Evolutionary conservation across 2,888 invertebrate genomes (phyloP).

Genomic region (Andrena dorsata): DNA sequence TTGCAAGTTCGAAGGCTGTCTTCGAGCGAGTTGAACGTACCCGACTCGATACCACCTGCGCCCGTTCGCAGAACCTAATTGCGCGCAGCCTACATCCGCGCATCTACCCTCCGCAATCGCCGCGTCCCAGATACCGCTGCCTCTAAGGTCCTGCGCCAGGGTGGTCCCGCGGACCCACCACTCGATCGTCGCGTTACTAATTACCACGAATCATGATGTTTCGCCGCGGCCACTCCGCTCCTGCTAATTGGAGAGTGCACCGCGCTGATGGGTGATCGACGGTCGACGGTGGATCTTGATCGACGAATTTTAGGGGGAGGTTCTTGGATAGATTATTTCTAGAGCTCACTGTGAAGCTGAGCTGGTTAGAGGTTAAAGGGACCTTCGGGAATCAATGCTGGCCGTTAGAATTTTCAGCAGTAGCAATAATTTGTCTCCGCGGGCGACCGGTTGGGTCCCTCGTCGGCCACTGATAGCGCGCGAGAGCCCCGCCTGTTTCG

Average conservation of each 20-base stretch:
- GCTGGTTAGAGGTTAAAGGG: not conserved
- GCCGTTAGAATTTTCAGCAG: not conserved
- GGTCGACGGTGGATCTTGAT: slow-evolving; percentile 26
- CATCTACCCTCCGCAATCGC: slow-evolving; percentile 64
- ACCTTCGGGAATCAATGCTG: not conserved
- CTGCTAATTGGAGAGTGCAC: slow-evolving; percentile 25
- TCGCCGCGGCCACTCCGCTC: not conserved
- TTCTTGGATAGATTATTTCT: not conserved
- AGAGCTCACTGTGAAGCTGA: not conserved
- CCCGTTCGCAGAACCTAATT: slow-evolving; percentile 75
- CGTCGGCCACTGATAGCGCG: not conserved
- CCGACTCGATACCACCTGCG: slow-evolving; percentile 70
- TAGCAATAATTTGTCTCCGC: not conserved
- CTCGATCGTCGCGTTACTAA: slow-evolving; percentile 62
- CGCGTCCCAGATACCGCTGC: slow-evolving; percentile 58
- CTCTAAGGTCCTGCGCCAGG: slow-evolving; percentile 27
- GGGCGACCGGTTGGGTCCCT: not conserved
- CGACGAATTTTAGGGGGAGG: slow-evolving; percentile 10
- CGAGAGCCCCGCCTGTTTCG: slow-evolving; percentile 32
- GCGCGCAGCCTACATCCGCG: slow-evolving; percentile 68
- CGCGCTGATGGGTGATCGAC: slow-evolving; percentile 32
- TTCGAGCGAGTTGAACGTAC: slow-evolving; percentile 46
- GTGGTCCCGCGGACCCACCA: slow-evolving; percentile 65
- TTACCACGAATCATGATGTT: slow-evolving; percentile 51
- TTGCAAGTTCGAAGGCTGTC: slow-evolving; percentile 34